Evolutionary conservation across 1,140 invertebrate genomes (phyloP), one percentile per base, ranked within the genome.

Genomic region (Drosophila erecta): DNA sequence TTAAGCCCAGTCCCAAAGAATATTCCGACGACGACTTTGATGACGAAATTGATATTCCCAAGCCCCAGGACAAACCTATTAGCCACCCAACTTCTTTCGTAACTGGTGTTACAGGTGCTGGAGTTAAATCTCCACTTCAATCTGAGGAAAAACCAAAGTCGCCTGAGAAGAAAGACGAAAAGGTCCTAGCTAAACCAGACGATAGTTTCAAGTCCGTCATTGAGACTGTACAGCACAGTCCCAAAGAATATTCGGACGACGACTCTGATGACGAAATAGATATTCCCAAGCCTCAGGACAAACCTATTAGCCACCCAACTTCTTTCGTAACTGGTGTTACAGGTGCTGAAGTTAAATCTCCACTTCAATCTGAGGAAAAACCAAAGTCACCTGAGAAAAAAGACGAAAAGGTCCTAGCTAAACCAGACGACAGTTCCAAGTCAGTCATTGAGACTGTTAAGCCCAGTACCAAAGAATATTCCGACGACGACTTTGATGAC

Each of bases 141-240:
- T 0, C 20, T 14, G 41, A 43, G 10, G 41, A 43, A 8, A 61
- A 69, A 12, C 14, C n/a, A 54, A 58, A 55, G 10, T 50, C 51
- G 22, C 14, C 53, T 20, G 20, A 14, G 10, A 5, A 6, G 1
- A 14, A 24, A 22, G 43, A 46, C 43, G 20, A 46, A 22, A 24
- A 24, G 43, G 2, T 46, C 2, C 20, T 20, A 46, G 22, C 11
- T 14, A 37, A 14, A 12, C 17, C 24, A 27, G 24, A 6, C 24
- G 24, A 6, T 1, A 27, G 24, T 27, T 27, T 5, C 24, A 27
- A 27, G 24, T 27, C 24, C 1, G 24, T 27, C 24, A 1, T 27
- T 27, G 24, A 5, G 24, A 27, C 24, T 6, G 24, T 6, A 6
- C 6, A 27, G 24, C 24, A 4, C 24, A 27, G 24, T 27, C 3